Evolutionary conservation across 2,113 vertebrate genomes (phyloP), one percentile per base, ranked within the genome.

Genomic region (Lamprologus tigripictilis): DNA sequence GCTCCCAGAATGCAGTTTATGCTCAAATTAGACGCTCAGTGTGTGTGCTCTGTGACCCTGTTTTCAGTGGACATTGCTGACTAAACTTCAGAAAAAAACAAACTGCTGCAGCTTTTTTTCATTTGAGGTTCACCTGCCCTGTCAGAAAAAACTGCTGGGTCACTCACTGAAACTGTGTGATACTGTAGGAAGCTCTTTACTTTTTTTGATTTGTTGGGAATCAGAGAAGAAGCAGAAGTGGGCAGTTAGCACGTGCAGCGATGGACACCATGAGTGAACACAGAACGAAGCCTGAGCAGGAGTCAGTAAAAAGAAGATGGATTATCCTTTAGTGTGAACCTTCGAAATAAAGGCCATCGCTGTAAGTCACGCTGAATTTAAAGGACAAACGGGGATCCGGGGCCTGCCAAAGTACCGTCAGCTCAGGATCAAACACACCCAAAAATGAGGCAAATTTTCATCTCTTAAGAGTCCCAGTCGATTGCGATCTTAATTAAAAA

Each of bases 401-500:
- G 8, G 71, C 47, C 28, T 55, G 54, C 17, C 40, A 31, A 28
- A 81, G 47, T 49, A 26, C 42, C n/a, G 47, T 81, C 33, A 49
- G 87, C 37, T 86, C 61, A 23, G 47, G 84, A 93, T 95, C 86
- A 92, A 89, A 90, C 85, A 85, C 90, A 88, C 84, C 28, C 53
- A 40, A 76, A 92, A 88, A 88, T 40, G 81, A 92, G 78, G 68
- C 51, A 89, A 87, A 92, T 84, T 91, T 92, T 89, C 90, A 93
- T 90, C 91, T 90, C 90, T 86, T 88, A 88, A 90, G 92, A 85
- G 86, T 85, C 35, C 81, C 81, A 73, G 86, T 88, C 82, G 93
- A 94, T 95, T 92, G 81, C 82, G 82, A 96, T 96, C 94, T 95
- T 94, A 95, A 96, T 96, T 94, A 94, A 96, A 95, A 94, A 92